Base-by-base conservation (phyloP, 2,113 vertebrate species). In the Kryptolebias marmoratus region DNA sequence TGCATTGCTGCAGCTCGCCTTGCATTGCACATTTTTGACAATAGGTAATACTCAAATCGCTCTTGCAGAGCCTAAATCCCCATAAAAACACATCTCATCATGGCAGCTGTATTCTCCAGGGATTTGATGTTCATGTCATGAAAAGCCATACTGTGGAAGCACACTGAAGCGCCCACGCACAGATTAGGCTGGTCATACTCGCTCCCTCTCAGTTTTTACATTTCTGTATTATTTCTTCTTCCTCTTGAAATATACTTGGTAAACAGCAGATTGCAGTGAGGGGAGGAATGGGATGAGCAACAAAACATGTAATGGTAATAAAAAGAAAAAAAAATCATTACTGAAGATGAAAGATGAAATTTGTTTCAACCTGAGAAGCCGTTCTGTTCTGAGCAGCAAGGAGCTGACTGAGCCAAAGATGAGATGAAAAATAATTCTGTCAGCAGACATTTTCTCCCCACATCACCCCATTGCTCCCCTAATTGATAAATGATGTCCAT, bases 401-500 rank as follows among this genome's bases (percentile, higher is more conserved):
- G 72, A 55, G 77, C 60, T 59, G 63, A 78, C 68, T 48, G 88
- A 83, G 82, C 65, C 73, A 45, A 65, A 85, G 75, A 80, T 65
- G 67, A 68, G 79, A 85, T 88, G 84, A 88, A 57, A 76, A 81
- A 88, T 87, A 85, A 75, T 85, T 85, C 82, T 87, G 88, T 88
- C 88, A 83, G 79, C 78, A 74, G 78, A 82, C 83, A 52, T 77
- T 64, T 55, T 73, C 60, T 71, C 82, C 77, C 71, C n/a, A 80
- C 75, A 59, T 86, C 86, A 83, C 82, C 89, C 88, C 80, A 68
- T 79, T 73, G 81, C 87, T 44, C 87, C 64, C 77, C 73, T 86
- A 89, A 90, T 90, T 92, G 91, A 92, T 88, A 88, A 87, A 91
- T 81, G 83, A 85, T 62, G 83, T 81, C 86, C 84, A 31, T 66